Conservation (phyloP, 1,140 invertebrate species). For the Apis laboriosa region DNA sequence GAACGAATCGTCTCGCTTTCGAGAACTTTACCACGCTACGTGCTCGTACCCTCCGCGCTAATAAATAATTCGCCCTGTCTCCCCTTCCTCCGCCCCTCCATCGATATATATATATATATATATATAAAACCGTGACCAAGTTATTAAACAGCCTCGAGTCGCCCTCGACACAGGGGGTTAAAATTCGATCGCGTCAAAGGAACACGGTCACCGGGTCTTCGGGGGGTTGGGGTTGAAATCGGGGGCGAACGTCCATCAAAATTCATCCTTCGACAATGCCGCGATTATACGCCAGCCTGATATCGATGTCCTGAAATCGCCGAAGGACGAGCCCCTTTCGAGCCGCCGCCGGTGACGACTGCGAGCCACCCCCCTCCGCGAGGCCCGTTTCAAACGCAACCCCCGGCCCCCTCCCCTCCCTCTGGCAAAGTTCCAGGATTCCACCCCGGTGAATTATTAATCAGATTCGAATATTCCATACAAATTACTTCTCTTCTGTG, state of each 20-base stretch:
- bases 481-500: conserved; percentile 24
- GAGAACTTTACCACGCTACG: not conserved
- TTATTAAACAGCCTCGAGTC: conserved; percentile 46
- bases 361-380: not conserved
- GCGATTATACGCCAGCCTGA: not conserved
- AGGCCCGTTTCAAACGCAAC: not conserved
- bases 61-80: conserved; percentile 13
- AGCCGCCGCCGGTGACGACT: not conserved
- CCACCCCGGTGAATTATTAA: conserved; percentile 45
- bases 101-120: too few relatives aligned
- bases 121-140: conserved; percentile 33
- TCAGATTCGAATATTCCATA: conserved; percentile 43
- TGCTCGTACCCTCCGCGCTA: not conserved
- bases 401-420: too few relatives aligned
- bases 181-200: conserved; percentile 30
- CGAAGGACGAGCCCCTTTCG: not conserved
- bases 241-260: conserved; percentile 22
- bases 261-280: conserved; percentile 15
- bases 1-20: too few relatives aligned
- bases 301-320: conserved; percentile 30
- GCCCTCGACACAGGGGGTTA: conserved; percentile 18
- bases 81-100: not conserved
- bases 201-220: conserved; percentile 34
- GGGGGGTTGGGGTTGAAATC: conserved; percentile 1
- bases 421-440: too few relatives aligned